Evolutionary conservation across 1,140 invertebrate species (phyloP), one percentile per base, ranked within the genome.

Genomic region (Drosophila parvula): DNA sequence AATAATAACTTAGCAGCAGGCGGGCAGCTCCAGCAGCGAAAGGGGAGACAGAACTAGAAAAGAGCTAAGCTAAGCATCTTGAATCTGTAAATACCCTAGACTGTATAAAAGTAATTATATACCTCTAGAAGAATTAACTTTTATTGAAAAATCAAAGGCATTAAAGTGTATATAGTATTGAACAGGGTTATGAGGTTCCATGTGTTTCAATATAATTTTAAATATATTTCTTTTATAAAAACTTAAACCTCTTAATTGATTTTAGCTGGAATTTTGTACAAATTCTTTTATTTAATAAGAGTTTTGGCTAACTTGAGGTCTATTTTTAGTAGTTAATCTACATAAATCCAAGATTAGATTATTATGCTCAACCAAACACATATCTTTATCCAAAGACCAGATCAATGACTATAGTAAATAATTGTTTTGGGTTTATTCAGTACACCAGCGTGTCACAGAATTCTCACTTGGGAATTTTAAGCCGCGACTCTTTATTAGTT

Each of bases 1-100:
- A 84, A 85, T 84, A 84, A 84, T 84, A 84, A 78, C 69, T 81
- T 81, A 69, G 74, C 69, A 70, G 68, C 75, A 55, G 38, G 40
- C 36, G 59, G 59, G 32, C 27, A 44, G 40, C 55, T 32, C 14
- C 61, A 67, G 45, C 41, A 63, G 61, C 10, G 18, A 41, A 18
- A 34, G 47, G 22, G 34, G 32, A 12, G 10, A 22, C 30, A 65
- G 36, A 41, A 41, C n/a, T 7, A 8, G 16, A 8, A 48, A 43
- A 65, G 27, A 32, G 27, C 38, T 30, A 2, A 45, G 16, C 8
- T 10, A n/a, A 38, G 9, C 18, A 6, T 5, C 34, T 14, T 10
- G 51, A 38, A n/a, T 55, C 12, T 22, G 12, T 14, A 14, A 55
- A 55, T 55, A 55, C 51, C 34, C 51, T 55, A 22, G 11, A 53